Conservation (phyloP, 1,140 invertebrate genomes). For the Ips typographus region DNA sequence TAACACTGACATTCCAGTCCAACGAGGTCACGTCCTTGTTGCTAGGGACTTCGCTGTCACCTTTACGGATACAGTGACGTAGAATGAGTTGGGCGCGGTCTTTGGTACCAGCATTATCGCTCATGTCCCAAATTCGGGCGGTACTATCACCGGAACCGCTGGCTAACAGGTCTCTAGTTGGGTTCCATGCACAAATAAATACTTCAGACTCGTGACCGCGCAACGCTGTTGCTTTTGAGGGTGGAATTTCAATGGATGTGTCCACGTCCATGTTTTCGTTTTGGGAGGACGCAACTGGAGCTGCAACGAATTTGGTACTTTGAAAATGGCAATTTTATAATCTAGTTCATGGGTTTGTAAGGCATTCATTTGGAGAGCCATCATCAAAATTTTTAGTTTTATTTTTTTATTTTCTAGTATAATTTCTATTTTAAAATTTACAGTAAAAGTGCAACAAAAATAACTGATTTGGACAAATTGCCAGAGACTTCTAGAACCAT, state of each 20-base stretch:
- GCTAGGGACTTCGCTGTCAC: conserved; percentile 95
- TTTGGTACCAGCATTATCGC: conserved; percentile 74
- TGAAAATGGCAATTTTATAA: too few species aligned
- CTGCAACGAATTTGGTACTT: conserved; percentile 9
- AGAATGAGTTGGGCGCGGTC: conserved; percentile 82
- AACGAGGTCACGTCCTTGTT: conserved; percentile 99
- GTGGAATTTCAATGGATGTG: conserved; percentile 88
- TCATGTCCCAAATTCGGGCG: conserved; percentile 98
- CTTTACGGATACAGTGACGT: conserved; percentile 95
- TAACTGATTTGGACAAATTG: too few species aligned
- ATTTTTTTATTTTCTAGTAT: too few species aligned
- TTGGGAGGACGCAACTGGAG: conserved; percentile 52
- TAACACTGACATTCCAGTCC: conserved; percentile 92
- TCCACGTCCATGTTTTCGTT: conserved; percentile 73
- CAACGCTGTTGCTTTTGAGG: conserved; percentile 90
- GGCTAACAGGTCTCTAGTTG: conserved; percentile 91
- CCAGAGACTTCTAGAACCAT: too few species aligned
- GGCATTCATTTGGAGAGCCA: too few species aligned
- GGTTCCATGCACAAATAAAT: conserved; percentile 99
- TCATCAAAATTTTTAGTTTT: too few species aligned
- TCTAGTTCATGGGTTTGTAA: too few species aligned
- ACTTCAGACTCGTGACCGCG: conserved; percentile 98
- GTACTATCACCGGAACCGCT: conserved; percentile 98
- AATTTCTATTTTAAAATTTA: too few species aligned
- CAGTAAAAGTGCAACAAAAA: too few species aligned